Percentiles rank a stretch among this genome's conserved stretches.
Evolutionary conservation across 2,888 invertebrate genomes (phyloP).

Genomic region (Graphium colonna): DNA sequence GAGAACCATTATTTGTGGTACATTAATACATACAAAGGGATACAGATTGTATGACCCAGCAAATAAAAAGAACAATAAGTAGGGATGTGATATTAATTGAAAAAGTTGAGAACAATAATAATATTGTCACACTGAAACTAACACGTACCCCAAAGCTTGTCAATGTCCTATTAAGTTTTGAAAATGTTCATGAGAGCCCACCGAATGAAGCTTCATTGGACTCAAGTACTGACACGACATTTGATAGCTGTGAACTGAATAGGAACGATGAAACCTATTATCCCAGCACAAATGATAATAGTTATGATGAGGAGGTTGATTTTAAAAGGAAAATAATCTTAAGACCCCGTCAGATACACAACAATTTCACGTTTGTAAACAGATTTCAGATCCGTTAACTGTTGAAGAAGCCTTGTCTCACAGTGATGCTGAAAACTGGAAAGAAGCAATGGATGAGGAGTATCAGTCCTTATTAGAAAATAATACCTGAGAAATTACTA

Average conservation of each 20-base stretch:
- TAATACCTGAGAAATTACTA: constrained; percentile 25
- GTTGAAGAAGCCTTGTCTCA: background rate
- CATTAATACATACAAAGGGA: background rate
- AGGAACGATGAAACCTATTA: constrained; percentile 1
- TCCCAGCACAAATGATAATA: background rate
- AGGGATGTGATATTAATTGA: background rate
- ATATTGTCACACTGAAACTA: background rate
- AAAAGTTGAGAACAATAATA: background rate
- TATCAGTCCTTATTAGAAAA: constrained; percentile 25
- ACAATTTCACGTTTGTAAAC: constrained; percentile 1
- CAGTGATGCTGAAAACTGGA: constrained; percentile 1
- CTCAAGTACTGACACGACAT: background rate
- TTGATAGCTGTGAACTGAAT: background rate
- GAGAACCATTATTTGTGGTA: background rate
- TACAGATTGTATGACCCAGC: background rate
- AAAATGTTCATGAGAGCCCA: background rate
- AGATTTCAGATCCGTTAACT: background rate
- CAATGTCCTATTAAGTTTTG: too few species aligned
- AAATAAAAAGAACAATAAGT: background rate
- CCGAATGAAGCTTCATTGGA: background rate
- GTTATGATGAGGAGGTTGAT: background rate
- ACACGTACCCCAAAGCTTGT: too few species aligned
- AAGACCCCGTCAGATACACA: background rate
- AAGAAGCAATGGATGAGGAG: constrained; percentile 26
- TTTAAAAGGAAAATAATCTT: background rate